Base-by-base conservation (phyloP, 1,140 invertebrate genomes). In the Pissodes strobi region DNA sequence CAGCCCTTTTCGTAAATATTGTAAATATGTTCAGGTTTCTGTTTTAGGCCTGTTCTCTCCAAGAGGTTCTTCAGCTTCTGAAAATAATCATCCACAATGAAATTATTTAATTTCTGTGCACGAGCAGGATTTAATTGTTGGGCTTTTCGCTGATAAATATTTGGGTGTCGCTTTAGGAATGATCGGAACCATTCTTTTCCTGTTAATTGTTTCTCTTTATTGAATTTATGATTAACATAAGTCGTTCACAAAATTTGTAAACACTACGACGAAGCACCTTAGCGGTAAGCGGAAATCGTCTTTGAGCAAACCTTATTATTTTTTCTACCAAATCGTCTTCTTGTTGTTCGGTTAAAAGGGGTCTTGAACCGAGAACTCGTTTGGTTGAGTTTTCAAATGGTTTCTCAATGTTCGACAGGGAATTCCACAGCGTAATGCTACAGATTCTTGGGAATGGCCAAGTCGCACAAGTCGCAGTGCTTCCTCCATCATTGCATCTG, bases 181-280 rank as follows among this genome's bases (percentile, higher is more conserved):
- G n/a, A n/a, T n/a, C n/a, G n/a, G n/a, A n/a, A n/a, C n/a, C n/a
- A n/a, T n/a, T n/a, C n/a, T n/a, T n/a, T n/a, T n/a, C n/a, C n/a
- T n/a, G n/a, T n/a, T n/a, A n/a, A n/a, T n/a, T n/a, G n/a, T n/a
- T 65, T 18, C 18, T 58, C 55, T 18, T 34, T 51, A 19, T 57
- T 65, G 41, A 58, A 59, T 41, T 59, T 58, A 46, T 65, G 30
- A 12, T 13, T 21, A 13, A 46, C 37, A 38, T 38, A n/a, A 30
- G 49, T 59, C n/a, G 15, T 60, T 59, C 27, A 55, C 39, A 61
- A 55, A 55, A 61, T 34, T 66, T 60, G 51, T 52, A 66, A 43
- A 55, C 49, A 61, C 64, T 61, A 8, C 57, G 34, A 27, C 59
- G 15, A 19, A 62, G 12, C 18, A 49, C 46, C 52, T 62, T 62